Evolutionary conservation across 2,888 invertebrate species (phyloP).

Genomic region (Coecobrya sp.): DNA sequence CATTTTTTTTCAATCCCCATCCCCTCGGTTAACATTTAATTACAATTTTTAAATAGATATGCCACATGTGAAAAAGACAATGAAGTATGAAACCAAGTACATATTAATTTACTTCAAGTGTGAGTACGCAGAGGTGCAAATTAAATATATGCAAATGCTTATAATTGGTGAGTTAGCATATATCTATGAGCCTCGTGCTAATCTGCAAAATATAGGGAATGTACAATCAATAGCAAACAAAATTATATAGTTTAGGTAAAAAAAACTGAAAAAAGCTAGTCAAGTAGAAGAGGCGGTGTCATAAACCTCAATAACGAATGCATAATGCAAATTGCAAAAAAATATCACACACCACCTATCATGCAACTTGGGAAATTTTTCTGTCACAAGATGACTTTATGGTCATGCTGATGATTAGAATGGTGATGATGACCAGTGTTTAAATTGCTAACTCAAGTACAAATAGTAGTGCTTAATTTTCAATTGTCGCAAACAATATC

Average conservation of each 20-base stretch:
- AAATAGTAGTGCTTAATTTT: constrained; percentile 52
- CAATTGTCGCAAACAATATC: constrained; percentile 73
- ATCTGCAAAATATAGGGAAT: neutral
- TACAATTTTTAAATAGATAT: neutral
- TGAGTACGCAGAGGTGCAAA: neutral
- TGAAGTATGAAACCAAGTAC: constrained; percentile 2
- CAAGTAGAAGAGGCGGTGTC: constrained; percentile 49
- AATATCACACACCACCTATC: neutral
- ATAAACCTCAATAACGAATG: constrained; percentile 56
- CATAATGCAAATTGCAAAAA: constrained; percentile 29
- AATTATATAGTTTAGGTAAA: constrained; percentile 41
- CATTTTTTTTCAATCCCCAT: neutral
- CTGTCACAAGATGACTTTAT: neutral
- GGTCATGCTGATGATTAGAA: neutral
- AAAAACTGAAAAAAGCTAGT: constrained; percentile 37
- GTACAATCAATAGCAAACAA: constrained; percentile 29
- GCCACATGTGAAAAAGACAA: constrained; percentile 12
- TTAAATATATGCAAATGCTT: constrained; percentile 13
- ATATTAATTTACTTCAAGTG: neutral
- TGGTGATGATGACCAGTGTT: constrained; percentile 10
- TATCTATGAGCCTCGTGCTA: neutral
- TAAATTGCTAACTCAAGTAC: constrained; percentile 20
- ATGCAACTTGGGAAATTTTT: constrained; percentile 39
- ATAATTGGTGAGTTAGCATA: neutral
- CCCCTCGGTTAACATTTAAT: neutral